Base-by-base conservation (phyloP, 2,888 invertebrate genomes). In the Lycia hirtaria region DNA sequence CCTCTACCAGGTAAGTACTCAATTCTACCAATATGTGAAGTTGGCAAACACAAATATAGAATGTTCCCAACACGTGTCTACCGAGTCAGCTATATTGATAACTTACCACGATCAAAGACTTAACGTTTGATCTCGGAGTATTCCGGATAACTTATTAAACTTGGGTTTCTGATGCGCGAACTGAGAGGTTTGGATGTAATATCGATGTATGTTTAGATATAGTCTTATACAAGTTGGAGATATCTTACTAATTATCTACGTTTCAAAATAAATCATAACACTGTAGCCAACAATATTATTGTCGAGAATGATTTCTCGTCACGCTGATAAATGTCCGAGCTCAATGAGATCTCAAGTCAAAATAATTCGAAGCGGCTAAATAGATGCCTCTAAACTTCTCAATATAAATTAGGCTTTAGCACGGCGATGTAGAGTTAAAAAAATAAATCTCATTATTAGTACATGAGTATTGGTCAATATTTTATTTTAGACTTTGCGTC, bases 61-160 rank as follows among this genome's bases (percentile, higher is more conserved):
- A 58, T 64, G 48, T 65, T 63, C 57, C 44, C 37, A 48, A 57
- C 64, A 67, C 65, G 64, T 62, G 62, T 57, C 60, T 57, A 47
- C 58, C 44, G 38, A 62, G 53, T 53, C 60, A 62, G 66, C 64
- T 64, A 64, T 67, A 67, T 64, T 67, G 64, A 67, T 67, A 67
- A 61, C 62, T 64, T 44, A 41, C 64, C 55, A 44, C 64, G 61
- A 58, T 62, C 62, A 60, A 62, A 67, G 62, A 59, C 58, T 67
- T 62, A 64, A 41, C 62, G 58, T 62, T 64, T 64, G 66, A 66
- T 64, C 64, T 66, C 56, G 37, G 48, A 57, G 50, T 43, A 45
- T 48, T 41, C 38, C 51, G 24, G 44, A 37, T 38, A 64, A 68
- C 68, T 68, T 66, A 64, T 68, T 68, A 63, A 68, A 66, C 61